These are phyloP conservation scores for Astreopora myriophthalma DNA, from an alignment of 64 coral and sea anemone genomes.

Conservation along the genomic window DNA sequence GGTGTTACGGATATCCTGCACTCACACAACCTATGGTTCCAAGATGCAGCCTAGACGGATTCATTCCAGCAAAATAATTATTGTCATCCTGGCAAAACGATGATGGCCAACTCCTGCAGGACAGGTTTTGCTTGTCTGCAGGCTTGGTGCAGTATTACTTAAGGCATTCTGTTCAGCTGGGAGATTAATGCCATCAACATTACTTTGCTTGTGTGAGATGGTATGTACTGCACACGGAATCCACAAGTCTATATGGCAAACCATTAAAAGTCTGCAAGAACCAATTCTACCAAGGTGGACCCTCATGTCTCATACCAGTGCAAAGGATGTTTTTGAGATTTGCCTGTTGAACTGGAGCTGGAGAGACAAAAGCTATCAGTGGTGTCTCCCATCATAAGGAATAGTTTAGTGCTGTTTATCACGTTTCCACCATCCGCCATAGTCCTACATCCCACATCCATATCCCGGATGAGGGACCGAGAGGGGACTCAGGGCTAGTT, in stretches of 20 bases:
- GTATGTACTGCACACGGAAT: slow-evolving; percentile 7
- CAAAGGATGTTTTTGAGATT: too few relatives aligned
- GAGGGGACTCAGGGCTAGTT: too few relatives aligned
- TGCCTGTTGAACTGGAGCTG: too few relatives aligned
- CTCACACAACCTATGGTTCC: slow-evolving; percentile 50
- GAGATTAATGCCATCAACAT: slow-evolving; percentile 5
- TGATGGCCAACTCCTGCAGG: slow-evolving; percentile 21
- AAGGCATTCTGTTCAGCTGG: slow-evolving; percentile 19
- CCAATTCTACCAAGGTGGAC: not conserved
- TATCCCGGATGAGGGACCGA: too few relatives aligned
- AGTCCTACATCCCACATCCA: too few relatives aligned
- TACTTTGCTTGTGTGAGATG: slow-evolving; percentile 54
- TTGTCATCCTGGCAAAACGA: slow-evolving; percentile 52
- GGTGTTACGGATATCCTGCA: too few relatives aligned
- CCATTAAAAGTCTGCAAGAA: slow-evolving; percentile 9
- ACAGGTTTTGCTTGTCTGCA: slow-evolving; percentile 10
- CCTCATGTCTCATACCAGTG: slow-evolving; percentile 49
- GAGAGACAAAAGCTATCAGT: too few relatives aligned
- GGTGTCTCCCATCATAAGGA: too few relatives aligned
- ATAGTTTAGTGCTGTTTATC: too few relatives aligned
- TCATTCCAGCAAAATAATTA: slow-evolving; percentile 48
- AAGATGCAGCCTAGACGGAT: slow-evolving; percentile 61
- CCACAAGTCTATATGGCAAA: slow-evolving; percentile 20
- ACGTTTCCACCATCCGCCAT: too few relatives aligned
- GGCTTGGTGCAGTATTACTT: slow-evolving; percentile 54